phyloP scores from a whole-genome alignment of 2,113 vertebrate species.

The Lepisosteus osseus region DNA sequence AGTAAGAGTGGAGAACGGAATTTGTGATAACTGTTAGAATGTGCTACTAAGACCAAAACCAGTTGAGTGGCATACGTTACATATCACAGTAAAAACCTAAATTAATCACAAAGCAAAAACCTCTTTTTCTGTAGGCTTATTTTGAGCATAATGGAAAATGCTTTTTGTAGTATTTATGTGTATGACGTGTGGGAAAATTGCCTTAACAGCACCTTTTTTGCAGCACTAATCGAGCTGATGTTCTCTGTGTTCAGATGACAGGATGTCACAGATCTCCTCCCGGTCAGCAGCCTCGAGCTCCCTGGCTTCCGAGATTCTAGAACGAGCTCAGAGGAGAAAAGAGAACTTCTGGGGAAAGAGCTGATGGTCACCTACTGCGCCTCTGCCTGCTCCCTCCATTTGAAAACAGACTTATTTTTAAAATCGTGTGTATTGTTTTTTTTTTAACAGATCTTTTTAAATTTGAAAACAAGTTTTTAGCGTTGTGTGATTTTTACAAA shows the following conservation, averaged over 20 bases:
- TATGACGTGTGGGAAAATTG: too few species aligned
- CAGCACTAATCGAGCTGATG: too few species aligned
- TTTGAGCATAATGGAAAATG: too few species aligned
- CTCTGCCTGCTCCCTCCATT: neutral
- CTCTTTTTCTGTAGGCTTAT: too few species aligned
- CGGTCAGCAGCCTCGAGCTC: conserved; percentile 76
- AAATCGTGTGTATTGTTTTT: neutral
- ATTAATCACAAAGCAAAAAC: too few species aligned
- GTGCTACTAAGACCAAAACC: too few species aligned
- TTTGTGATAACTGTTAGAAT: too few species aligned
- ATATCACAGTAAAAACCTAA: too few species aligned
- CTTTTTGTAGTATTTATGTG: too few species aligned
- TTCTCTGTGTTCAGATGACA: conserved; percentile 61
- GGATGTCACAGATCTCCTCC: conserved; percentile 78
- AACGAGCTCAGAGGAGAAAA: conserved; percentile 76
- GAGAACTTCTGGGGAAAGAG: conserved; percentile 77
- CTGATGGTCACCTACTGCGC: conserved; percentile 30
- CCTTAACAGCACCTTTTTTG: too few species aligned
- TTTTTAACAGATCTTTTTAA: conserved; percentile 1
- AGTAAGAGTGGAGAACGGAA: too few species aligned
- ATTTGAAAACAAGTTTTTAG: neutral
- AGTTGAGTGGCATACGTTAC: too few species aligned
- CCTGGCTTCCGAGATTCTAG: conserved; percentile 71
- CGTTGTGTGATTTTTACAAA: conserved; percentile 1
- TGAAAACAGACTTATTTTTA: neutral